These are phyloP conservation scores for Caenorhabditis plicata DNA, from an alignment of 2,888 invertebrate genomes.

Conservation along the genomic window DNA sequence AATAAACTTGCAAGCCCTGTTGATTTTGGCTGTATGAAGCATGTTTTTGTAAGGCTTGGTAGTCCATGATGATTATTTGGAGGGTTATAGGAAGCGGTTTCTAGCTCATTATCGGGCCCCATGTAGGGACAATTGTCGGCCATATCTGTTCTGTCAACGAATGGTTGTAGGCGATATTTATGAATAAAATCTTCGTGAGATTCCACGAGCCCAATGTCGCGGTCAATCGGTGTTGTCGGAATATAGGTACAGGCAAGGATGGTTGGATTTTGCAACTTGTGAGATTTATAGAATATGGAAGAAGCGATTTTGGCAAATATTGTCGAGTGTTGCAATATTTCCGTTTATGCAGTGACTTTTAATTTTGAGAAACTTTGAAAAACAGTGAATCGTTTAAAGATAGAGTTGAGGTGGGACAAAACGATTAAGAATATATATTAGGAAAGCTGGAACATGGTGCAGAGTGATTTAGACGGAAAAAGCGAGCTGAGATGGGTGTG, in stretches of 20 bases:
- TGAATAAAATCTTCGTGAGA: neutral
- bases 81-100: neutral
- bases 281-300: no score
- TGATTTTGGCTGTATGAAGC: slow-evolving; percentile 35
- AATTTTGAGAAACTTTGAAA: no score
- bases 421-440: no score
- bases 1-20: slow-evolving; percentile 42
- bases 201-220: neutral
- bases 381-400: no score
- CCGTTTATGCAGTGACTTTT: no score
- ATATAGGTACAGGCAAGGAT: neutral
- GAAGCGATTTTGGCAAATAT: no score
- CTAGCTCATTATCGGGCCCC: neutral
- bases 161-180: slow-evolving; percentile 3
- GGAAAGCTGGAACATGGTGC: no score
- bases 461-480: no score
- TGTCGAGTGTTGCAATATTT: no score
- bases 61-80: neutral
- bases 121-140: neutral
- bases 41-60: slow-evolving; percentile 17
- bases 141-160: neutral
- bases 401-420: no score
- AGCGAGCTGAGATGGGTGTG: no score
- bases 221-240: slow-evolving; percentile 3
- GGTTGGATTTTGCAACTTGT: neutral